Evolutionary conservation across 2,888 invertebrate species (phyloP), one percentile per base, ranked within the genome.

Genomic region (Dromius quadrimaculatus): DNA sequence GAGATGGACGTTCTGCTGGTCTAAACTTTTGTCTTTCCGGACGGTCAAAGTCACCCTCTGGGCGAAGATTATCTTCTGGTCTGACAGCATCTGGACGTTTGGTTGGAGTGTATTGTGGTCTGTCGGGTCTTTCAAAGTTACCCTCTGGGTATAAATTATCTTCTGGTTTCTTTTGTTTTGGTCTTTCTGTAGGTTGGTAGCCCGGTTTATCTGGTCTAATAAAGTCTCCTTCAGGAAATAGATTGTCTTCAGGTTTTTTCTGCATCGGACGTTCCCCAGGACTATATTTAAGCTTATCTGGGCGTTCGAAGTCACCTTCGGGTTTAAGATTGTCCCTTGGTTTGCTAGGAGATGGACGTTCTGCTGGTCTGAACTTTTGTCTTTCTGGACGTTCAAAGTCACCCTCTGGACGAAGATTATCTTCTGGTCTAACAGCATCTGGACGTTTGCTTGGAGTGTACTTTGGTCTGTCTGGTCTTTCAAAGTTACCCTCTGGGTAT

Each of bases 221-320:
- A 13, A 88, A 87, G 0, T 86, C 85, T 9, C 87, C 89, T 81
- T 89, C 88, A 2, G 87, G 84, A 68, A 85, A 78, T 2, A 90
- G 80, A 79, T 90, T 90, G 83, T 83, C 74, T 85, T 87, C 0
- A 0, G 83, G 87, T 71, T 79, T 84, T 38, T 81, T 83, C 0
- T 83, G 84, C 19, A 79, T 79, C 69, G 84, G 73, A 74, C 83
- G 81, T 72, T 85, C 84, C 15, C 77, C 82, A 0, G 83, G 83
- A 6, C 77, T 76, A 54, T 74, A 75, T 34, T 71, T 68, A 2
- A 41, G 79, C 79, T 47, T 77, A 75, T 72, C 74, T 65, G 80
- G 79, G 19, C 79, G 77, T 36, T 82, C 82, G 75, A 84, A 85
- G 13, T 86, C 85, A 2, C 88, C 87, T 73, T 85, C 86, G 1